Evolutionary conservation across 2,888 invertebrate species (phyloP).

Genomic region (Thymelicus acteon): DNA sequence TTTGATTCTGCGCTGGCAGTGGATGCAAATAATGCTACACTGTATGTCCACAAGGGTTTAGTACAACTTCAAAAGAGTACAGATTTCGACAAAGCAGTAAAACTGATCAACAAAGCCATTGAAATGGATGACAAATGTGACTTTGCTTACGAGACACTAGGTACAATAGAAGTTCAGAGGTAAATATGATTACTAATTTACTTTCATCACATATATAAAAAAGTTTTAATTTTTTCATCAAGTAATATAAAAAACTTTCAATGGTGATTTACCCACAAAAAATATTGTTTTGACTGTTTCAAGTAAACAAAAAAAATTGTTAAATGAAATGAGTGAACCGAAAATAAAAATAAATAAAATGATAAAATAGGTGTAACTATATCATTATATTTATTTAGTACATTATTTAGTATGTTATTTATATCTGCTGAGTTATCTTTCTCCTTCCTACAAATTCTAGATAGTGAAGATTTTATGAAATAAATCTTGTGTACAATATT

Average conservation of each 20-base stretch:
- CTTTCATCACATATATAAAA: neutral
- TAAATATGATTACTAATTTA: conserved; percentile 56
- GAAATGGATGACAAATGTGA: conserved; percentile 96
- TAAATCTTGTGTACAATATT: conserved; percentile 1
- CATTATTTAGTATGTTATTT: neutral
- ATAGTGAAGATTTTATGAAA: conserved; percentile 15
- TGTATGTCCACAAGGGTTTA: conserved; percentile 94
- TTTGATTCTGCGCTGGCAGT: conserved; percentile 92
- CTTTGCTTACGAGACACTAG: conserved; percentile 97
- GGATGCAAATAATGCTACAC: conserved; percentile 93
- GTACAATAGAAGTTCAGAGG: conserved; percentile 97
- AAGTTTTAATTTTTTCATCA: too few relatives aligned
- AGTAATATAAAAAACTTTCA: too few relatives aligned
- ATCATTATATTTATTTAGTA: neutral
- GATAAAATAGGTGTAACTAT: too few relatives aligned
- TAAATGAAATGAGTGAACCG: too few relatives aligned
- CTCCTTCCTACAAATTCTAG: neutral
- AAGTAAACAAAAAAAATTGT: neutral
- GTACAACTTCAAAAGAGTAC: conserved; percentile 94
- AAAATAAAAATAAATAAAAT: too few relatives aligned
- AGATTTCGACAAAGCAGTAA: conserved; percentile 91
- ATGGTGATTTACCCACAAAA: too few relatives aligned
- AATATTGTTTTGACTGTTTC: neutral
- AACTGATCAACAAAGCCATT: conserved; percentile 92
- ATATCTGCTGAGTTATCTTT: conserved; percentile 23